Base-by-base conservation (phyloP, 2,888 invertebrate species). In the Tromatobia lineatoria region DNA sequence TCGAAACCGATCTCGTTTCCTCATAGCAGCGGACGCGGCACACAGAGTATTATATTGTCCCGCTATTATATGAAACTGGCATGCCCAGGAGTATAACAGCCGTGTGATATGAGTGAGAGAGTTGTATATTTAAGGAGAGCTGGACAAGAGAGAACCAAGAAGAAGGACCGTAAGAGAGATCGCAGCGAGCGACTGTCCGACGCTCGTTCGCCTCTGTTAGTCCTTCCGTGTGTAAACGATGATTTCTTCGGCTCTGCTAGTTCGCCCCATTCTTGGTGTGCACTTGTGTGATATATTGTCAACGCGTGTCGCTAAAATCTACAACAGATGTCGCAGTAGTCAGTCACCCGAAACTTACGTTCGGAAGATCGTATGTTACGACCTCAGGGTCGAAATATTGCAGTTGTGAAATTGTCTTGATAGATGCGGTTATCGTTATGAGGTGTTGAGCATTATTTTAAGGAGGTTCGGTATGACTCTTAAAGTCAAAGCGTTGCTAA, bases 1-100 rank as follows among this genome's bases (percentile, higher is more conserved):
- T 50, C 61, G 59, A 47, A 52, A 77, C 59, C 71, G 80, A 88
- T 88, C 88, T 84, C 79, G 80, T 87, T 88, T 87, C 83, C 86
- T 87, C 81, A 83, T 88, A 85, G 77, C 87, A 78, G 64, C 77
- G 79, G 61, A 79, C 74, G 64, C 29, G 66, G 67, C 61, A 66
- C 71, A 52, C 66, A 59, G 20, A 61, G 20, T 25, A 59, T 77
- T 73, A 77, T 64, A 78, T 88, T 85, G 87, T 88, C 85, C 81
- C 80, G 84, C 82, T 81, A 83, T 59, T 25, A 85, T 80, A 57
- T 54, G 64, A 81, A 74, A 47, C 61, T 71, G 81, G 74, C 69
- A 71, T 47, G 38, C 76, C 54, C 42, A 20, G 61, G 80, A 76
- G 38, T 38, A 38, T 10, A 79, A 86, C 57, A 25, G 45, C 69